Conservation (phyloP, 1,140 invertebrate genomes). For the Eupristina koningsbergeri region DNA sequence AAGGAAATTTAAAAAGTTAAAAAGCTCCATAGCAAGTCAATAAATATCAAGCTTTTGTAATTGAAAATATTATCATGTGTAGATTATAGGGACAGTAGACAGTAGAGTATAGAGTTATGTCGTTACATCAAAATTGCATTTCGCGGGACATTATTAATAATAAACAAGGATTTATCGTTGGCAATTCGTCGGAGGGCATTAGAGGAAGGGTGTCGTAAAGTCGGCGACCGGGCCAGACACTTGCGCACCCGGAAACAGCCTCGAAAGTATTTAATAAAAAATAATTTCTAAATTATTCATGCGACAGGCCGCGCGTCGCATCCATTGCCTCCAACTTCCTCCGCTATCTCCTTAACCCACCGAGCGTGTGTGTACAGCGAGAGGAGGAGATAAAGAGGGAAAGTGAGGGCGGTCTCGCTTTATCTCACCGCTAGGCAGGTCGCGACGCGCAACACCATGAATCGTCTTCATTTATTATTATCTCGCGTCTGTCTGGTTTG, state of each 20-base stretch:
- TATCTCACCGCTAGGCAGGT: not conserved
- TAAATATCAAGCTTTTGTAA: no score
- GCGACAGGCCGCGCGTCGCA: conserved; percentile 12
- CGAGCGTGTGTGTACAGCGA: not conserved
- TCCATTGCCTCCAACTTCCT: conserved; percentile 24
- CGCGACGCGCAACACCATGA: conserved; percentile 16
- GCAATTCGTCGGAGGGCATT: no score
- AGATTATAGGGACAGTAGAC: no score
- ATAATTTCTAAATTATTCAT: conserved; percentile 26
- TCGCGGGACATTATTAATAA: no score
- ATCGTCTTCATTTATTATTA: conserved; percentile 53
- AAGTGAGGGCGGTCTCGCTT: not conserved
- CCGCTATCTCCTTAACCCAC: not conserved
- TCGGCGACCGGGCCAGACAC: no score
- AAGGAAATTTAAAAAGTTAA: no score
- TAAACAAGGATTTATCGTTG: no score
- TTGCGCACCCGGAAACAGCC: not conserved
- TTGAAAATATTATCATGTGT: no score
- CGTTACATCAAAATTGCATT: no score
- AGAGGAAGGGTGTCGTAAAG: no score
- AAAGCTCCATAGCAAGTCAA: no score
- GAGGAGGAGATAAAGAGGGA: not conserved
- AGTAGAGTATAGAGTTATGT: no score
- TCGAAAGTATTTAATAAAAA: conserved; percentile 39
- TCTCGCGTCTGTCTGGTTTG: conserved; percentile 51